Conservation (phyloP, 2,888 invertebrate genomes). For the Lepidonotus clava region DNA sequence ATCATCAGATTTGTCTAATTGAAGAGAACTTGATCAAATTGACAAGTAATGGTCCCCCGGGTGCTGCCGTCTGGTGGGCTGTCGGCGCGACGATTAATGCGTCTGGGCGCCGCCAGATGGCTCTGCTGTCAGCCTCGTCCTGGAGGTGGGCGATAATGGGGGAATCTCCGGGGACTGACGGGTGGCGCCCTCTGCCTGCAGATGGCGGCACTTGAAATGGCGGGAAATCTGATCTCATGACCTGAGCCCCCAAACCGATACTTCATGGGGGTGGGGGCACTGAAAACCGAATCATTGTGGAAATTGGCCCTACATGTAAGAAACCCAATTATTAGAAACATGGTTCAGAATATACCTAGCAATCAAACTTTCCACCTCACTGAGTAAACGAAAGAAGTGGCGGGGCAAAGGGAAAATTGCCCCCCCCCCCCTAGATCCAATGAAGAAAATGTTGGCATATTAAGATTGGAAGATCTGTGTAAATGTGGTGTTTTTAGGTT, state of each 20-base stretch:
- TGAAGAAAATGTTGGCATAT: too few species aligned
- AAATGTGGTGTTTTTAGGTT: too few species aligned
- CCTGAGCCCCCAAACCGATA: background rate
- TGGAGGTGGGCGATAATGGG: slow-evolving; percentile 33
- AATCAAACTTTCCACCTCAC: too few species aligned
- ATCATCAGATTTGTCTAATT: slow-evolving; percentile 50
- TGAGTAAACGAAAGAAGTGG: background rate
- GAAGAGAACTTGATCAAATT: slow-evolving; percentile 52
- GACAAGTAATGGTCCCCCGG: slow-evolving; percentile 51
- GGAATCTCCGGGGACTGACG: slow-evolving; percentile 21
- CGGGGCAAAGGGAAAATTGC: background rate
- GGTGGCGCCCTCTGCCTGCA: background rate
- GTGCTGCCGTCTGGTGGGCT: slow-evolving; percentile 27
- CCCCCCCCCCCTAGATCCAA: too few species aligned
- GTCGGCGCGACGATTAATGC: slow-evolving; percentile 46
- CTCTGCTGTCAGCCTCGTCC: slow-evolving; percentile 9
- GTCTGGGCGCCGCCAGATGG: slow-evolving; percentile 40
- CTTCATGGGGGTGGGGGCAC: background rate
- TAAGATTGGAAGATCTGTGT: too few species aligned
- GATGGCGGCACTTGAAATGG: slow-evolving; percentile 26
- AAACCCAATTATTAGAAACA: too few species aligned
- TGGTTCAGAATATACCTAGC: too few species aligned
- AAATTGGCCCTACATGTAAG: too few species aligned
- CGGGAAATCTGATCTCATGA: background rate
- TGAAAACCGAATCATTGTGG: background rate